Evolutionary conservation across 1,140 invertebrate genomes (phyloP).

Genomic region (Phocides pigmalion): DNA sequence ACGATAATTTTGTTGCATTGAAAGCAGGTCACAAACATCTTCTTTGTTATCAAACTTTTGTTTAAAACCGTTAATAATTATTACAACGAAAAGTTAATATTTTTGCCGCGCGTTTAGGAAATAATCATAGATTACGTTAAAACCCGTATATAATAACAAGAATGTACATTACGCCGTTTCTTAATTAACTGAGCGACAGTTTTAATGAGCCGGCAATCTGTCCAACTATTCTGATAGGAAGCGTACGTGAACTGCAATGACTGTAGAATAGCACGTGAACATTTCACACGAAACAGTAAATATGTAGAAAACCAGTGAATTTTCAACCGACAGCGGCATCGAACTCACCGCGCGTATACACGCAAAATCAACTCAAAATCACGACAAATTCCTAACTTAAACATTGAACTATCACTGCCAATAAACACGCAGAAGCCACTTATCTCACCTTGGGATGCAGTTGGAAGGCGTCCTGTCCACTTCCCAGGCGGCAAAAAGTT

Average conservation of each 20-base stretch:
- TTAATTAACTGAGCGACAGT: not conserved
- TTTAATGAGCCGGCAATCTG: slow-evolving; percentile 8
- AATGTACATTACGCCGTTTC: not conserved
- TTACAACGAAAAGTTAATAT: no score
- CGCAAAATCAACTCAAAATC: no score
- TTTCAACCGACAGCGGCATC: not conserved
- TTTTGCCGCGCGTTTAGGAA: not conserved
- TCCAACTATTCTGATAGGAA: slow-evolving; percentile 9
- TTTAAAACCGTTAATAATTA: no score
- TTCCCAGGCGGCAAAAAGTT: slow-evolving; percentile 98
- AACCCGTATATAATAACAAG: not conserved
- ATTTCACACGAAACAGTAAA: slow-evolving; percentile 10
- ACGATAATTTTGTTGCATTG: not conserved
- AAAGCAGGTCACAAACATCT: no score
- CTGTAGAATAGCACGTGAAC: not conserved
- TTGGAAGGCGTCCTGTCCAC: slow-evolving; percentile 97
- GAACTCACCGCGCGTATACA: slow-evolving; percentile 9
- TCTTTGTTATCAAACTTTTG: no score
- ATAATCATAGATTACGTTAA: not conserved
- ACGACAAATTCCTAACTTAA: slow-evolving; percentile 51
- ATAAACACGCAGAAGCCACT: slow-evolving; percentile 35
- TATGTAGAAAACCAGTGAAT: slow-evolving; percentile 23
- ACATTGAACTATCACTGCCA: slow-evolving; percentile 26
- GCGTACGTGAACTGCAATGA: not conserved
- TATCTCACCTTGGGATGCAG: slow-evolving; percentile 95